Conservation (phyloP, 1,140 invertebrate species). For the Neodiprion virginianus region DNA sequence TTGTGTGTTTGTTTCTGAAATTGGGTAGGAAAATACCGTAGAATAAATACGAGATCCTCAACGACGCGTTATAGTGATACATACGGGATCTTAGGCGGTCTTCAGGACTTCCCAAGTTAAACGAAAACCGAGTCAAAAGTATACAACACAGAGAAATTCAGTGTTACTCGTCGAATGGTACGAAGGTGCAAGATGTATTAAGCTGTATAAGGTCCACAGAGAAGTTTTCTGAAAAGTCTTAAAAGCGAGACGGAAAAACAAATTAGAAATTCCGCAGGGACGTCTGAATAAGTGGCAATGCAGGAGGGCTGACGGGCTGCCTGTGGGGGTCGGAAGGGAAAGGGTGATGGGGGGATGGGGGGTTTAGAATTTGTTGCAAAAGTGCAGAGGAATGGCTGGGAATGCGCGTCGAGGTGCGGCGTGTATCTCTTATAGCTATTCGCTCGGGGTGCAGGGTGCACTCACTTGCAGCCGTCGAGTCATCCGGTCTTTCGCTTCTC, state of each 20-base stretch:
- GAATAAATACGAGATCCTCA: too few species aligned
- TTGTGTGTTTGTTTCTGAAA: too few species aligned
- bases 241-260: background rate
- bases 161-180: background rate
- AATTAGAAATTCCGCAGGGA: background rate
- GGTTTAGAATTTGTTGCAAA: background rate
- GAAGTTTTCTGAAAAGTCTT: background rate
- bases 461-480: constrained; percentile 1
- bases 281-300: background rate
- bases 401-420: too few species aligned
- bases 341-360: too few species aligned
- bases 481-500: constrained; percentile 23
- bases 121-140: background rate
- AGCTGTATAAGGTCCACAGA: background rate
- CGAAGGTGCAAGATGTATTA: background rate
- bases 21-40: too few species aligned
- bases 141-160: background rate
- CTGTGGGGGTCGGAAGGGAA: too few species aligned
- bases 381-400: too few species aligned
- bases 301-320: too few species aligned
- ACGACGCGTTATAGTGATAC: too few species aligned
- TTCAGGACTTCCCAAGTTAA: background rate
- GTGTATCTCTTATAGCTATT: too few species aligned
- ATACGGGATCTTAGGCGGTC: background rate
- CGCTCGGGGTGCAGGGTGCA: too few species aligned